Evolutionary conservation across 2,888 invertebrate genomes (phyloP).

Genomic region (Acrobasis repandana): DNA sequence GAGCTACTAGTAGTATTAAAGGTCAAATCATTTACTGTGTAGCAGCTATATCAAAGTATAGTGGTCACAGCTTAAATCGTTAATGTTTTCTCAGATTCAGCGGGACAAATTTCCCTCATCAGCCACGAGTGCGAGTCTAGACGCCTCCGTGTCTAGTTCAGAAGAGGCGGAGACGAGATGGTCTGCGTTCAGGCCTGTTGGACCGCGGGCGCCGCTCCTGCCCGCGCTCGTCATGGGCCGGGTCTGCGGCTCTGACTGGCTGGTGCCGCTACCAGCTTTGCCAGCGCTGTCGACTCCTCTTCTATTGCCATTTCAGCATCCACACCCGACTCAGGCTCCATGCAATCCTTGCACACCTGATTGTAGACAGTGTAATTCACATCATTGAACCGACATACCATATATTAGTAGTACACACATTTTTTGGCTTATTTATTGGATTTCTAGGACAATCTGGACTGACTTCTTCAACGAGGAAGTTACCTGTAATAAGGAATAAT

Average conservation of each 20-base stretch:
- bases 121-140: slow-evolving; percentile 49
- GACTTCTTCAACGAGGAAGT: too few relatives aligned
- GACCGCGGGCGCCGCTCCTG: slow-evolving; percentile 70
- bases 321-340: slow-evolving; percentile 51
- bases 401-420: too few relatives aligned
- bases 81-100: slow-evolving; percentile 48
- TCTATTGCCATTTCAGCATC: slow-evolving; percentile 70
- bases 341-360: slow-evolving; percentile 73
- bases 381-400: slow-evolving; percentile 45
- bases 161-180: slow-evolving; percentile 66
- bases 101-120: slow-evolving; percentile 57
- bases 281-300: slow-evolving; percentile 67
- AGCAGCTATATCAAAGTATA: too few relatives aligned
- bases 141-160: slow-evolving; percentile 65
- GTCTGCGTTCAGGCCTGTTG: slow-evolving; percentile 78
- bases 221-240: slow-evolving; percentile 76
- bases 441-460: too few relatives aligned
- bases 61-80: too few relatives aligned
- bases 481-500: too few relatives aligned
- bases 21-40: too few relatives aligned
- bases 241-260: slow-evolving; percentile 79
- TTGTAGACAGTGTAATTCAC: slow-evolving; percentile 74
- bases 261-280: slow-evolving; percentile 71
- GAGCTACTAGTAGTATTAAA: too few relatives aligned
- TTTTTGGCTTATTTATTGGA: too few relatives aligned